Evolutionary conservation across 2,888 invertebrate genomes (phyloP), one percentile per base, ranked within the genome.

Genomic region (Heliconius hortense): DNA sequence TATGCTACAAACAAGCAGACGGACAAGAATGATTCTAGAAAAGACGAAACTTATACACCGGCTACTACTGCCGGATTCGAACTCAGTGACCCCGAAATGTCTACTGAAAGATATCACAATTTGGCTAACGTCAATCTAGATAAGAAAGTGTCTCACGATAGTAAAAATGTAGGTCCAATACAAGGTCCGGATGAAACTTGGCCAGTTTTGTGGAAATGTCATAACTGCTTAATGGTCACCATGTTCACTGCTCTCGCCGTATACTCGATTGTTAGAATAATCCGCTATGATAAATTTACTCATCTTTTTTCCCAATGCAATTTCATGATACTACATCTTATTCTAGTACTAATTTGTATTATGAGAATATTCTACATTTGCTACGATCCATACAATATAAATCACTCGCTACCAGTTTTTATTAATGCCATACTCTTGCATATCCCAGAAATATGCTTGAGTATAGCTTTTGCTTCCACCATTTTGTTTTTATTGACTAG

Each of bases 361-460:
- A 94, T 97, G 85, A 95, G 98, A 71, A 97, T 98, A 82, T 96
- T 97, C 82, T 98, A 98, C 86, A 95, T 98, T 82, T 97, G 98
- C 82, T 97, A 98, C 86, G 98, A 98, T 90, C 97, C 98, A 0
- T 98, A 98, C 87, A 98, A 98, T 85, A 96, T 97, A n/a, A 96
- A 96, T 78, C 95, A 95, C 78, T 97, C 97, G 0, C 95, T 98
- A 85, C 97, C 97, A 76, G 91, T 95, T 68, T 96, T 97, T 77
- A 92, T 98, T 53, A 97, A 98, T 73, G 97, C 97, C 85, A 96
- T 98, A 71, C 90, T 98, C 60, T 95, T 98, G 79, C 97, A 97
- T 85, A 95, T 98, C 75, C 98, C 97, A 0, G 96, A 97, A 79
- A 98, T 98, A 79, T 96, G 98, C 83, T 90, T 98, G 56, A 97